These are phyloP conservation scores for Thera obeliscata DNA, from an alignment of 2,888 invertebrate genomes.

Conservation along the genomic window DNA sequence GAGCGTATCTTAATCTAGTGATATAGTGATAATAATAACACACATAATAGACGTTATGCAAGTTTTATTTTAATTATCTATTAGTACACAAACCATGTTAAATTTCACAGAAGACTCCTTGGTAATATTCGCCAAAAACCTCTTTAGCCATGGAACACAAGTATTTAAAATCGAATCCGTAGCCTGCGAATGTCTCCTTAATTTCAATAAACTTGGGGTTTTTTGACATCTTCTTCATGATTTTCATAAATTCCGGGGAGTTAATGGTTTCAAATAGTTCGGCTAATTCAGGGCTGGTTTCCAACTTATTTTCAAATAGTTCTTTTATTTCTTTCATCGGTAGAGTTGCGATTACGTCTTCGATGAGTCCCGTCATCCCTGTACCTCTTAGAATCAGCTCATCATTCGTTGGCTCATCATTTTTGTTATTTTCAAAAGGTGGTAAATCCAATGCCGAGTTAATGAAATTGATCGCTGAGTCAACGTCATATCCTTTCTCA, in stretches of 20 bases:
- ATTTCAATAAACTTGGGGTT: slow-evolving; percentile 53
- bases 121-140: slow-evolving; percentile 51
- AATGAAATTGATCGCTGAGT: slow-evolving; percentile 45
- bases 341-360: slow-evolving; percentile 47
- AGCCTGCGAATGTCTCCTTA: slow-evolving; percentile 48
- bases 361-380: slow-evolving; percentile 50
- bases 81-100: slow-evolving; percentile 20
- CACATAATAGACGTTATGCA: not conserved
- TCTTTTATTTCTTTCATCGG: slow-evolving; percentile 54
- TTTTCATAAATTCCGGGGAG: slow-evolving; percentile 54
- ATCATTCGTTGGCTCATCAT: not conserved
- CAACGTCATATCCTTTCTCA: slow-evolving; percentile 54
- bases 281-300: slow-evolving; percentile 49
- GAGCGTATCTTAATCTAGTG: too few species aligned
- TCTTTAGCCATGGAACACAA: slow-evolving; percentile 49
- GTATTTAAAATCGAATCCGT: slow-evolving; percentile 52
- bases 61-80: slow-evolving; percentile 11
- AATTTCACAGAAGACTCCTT: slow-evolving; percentile 49
- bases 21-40: not conserved
- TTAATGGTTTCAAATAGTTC: slow-evolving; percentile 51
- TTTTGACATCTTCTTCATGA: slow-evolving; percentile 49
- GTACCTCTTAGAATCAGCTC: slow-evolving; percentile 30
- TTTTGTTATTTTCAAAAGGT: slow-evolving; percentile 43
- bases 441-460: slow-evolving; percentile 48
- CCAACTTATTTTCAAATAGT: slow-evolving; percentile 53